Conservation (phyloP, 2,888 invertebrate genomes). For the Acheta domesticus region DNA sequence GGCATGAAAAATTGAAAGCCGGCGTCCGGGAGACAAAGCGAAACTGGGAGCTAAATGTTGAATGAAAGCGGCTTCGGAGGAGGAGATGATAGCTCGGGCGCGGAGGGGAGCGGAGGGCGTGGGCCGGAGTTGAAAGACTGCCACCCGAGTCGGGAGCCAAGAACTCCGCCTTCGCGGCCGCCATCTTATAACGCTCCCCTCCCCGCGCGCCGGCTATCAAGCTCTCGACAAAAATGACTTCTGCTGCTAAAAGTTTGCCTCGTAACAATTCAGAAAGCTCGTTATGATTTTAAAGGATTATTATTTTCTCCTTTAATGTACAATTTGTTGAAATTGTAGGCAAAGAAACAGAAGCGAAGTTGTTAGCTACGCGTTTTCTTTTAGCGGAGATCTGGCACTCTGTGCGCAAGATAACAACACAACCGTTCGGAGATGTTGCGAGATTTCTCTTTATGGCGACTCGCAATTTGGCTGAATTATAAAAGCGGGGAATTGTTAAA, state of each 20-base stretch:
- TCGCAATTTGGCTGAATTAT: constrained; percentile 9
- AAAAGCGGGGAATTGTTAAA: background rate
- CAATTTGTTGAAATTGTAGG: constrained; percentile 7
- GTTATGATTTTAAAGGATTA: background rate
- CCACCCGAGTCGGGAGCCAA: background rate
- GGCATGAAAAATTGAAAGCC: constrained; percentile 7
- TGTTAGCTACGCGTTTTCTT: background rate
- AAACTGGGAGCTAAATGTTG: constrained; percentile 12
- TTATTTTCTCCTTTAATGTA: constrained; percentile 18
- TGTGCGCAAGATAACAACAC: background rate
- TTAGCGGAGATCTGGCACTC: background rate
- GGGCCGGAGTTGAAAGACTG: background rate
- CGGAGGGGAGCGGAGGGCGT: background rate
- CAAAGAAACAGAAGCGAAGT: background rate
- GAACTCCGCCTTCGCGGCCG: background rate
- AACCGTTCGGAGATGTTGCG: constrained; percentile 8
- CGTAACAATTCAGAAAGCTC: background rate
- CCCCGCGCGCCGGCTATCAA: background rate
- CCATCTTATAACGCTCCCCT: background rate
- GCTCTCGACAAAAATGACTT: constrained; percentile 5
- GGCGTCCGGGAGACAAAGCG: background rate
- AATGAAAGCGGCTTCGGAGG: background rate
- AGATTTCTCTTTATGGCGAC: background rate
- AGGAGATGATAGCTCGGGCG: background rate
- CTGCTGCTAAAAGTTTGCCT: background rate